Conservation (phyloP, 2,113 vertebrate genomes). For the Opisthocomus hoazin region DNA sequence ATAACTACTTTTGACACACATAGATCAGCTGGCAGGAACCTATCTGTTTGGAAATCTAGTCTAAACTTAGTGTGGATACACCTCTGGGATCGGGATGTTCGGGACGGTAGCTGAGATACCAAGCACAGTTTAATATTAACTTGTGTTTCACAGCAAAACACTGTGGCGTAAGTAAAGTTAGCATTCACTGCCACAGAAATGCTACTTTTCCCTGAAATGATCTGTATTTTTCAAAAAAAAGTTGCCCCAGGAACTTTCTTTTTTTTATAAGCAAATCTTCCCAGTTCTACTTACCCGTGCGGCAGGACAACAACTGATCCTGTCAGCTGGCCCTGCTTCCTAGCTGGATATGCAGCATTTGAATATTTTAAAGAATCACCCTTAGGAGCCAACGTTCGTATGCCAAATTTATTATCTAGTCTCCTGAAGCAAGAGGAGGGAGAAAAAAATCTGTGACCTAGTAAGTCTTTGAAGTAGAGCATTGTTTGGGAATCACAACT, state of each 20-base stretch:
- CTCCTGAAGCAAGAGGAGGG: background rate
- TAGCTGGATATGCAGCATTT: background rate
- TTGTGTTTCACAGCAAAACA: background rate
- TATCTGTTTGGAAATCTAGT: background rate
- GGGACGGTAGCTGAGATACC: background rate
- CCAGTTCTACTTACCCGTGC: background rate
- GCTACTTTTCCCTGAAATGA: background rate
- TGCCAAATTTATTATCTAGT: constrained; percentile 25
- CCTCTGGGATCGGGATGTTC: background rate
- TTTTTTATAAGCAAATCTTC: background rate
- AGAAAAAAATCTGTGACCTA: constrained; percentile 1
- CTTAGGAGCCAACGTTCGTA: background rate
- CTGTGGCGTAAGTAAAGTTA: fast-evolving
- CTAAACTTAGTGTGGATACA: background rate
- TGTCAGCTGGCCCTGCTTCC: background rate
- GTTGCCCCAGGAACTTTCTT: background rate
- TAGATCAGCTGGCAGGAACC: background rate
- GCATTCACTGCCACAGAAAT: background rate
- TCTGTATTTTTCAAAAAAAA: background rate
- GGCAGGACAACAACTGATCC: background rate
- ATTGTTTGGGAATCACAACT: constrained; percentile 49
- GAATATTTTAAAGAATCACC: constrained; percentile 11
- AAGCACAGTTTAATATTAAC: constrained; percentile 23
- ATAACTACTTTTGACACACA: background rate
- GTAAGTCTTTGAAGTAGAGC: constrained; percentile 36